Base-by-base conservation (phyloP, 2,113 vertebrate species). In the Polypterus bichir region DNA sequence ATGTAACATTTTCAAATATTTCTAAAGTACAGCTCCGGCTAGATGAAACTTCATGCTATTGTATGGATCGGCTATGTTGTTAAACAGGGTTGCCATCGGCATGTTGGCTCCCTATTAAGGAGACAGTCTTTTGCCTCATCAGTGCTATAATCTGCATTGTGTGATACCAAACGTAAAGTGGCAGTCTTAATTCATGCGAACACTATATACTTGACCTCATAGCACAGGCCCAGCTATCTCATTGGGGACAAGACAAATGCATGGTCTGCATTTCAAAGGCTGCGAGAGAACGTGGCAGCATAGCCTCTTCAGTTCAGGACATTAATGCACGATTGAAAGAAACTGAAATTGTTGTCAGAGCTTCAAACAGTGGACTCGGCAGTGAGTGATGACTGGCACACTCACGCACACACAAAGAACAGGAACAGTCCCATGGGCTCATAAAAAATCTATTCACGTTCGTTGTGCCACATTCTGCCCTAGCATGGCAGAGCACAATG, bases 141-240 rank as follows among this genome's bases (percentile, higher is more conserved):
- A 27, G 27, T 27, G 27, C 27, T 27, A 27, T 27, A 27, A 27
- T 27, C 27, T 27, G 27, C 27, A 27, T 27, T 27, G 27, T 27
- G 27, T 27, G 27, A 27, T 27, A 27, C 27, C 27, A 27, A 27
- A 27, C 27, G 27, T 27, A 27, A 27, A 27, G 27, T 27, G 27
- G 27, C 27, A 27, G 27, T 27, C 27, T 27, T 27, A 27, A 27
- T 27, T 27, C 27, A 27, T 27, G 27, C 27, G 27, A 27, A 27
- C 27, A 2, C 27, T 27, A 6, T 27, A 44, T 58, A 85, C 84
- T 88, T 86, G 82, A 88, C 83, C 86, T 71, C 77, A 69, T 78
- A 75, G 81, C 85, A 84, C 82, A 85, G 76, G 78, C 60, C 78
- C 77, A 79, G 74, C 78, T 82, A 81, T 86, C 86, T 83, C 86